phyloP scores from a whole-genome alignment of 2,113 vertebrate species.

The Nannospalax galili region DNA sequence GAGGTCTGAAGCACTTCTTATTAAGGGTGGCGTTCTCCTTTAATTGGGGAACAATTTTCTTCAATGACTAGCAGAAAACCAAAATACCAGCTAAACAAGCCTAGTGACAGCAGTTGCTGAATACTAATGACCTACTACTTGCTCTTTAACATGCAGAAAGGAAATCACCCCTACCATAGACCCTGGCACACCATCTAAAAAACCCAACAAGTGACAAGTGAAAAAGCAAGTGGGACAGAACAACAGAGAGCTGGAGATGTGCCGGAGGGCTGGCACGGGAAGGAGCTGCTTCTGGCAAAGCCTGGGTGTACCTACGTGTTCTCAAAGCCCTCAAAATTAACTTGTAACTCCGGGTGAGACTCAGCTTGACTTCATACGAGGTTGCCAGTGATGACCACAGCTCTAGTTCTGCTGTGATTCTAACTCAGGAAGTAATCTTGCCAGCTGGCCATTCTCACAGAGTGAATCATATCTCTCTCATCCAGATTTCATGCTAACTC shows the following conservation, averaged over 20 bases:
- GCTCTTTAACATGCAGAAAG: conserved; percentile 18
- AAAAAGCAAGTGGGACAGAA: conserved; percentile 7
- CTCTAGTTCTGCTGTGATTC: conserved; percentile 83
- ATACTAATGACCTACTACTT: background rate
- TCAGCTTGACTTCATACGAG: conserved; percentile 77
- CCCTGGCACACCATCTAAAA: conserved; percentile 23
- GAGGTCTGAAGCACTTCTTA: background rate
- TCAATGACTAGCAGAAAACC: background rate
- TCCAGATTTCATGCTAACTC: conserved; percentile 92
- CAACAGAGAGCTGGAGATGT: conserved; percentile 9
- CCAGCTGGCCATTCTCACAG: conserved; percentile 89
- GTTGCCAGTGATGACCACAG: conserved; percentile 84
- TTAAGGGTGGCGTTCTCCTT: background rate
- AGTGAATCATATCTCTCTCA: conserved; percentile 93
- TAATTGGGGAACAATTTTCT: background rate
- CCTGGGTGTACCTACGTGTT: conserved; percentile 3
- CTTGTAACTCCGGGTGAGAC: conserved; percentile 80
- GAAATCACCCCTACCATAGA: background rate
- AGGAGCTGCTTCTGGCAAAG: conserved; percentile 45
- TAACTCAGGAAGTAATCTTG: conserved; percentile 86
- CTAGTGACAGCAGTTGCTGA: background rate
- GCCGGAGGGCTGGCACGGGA: conserved; percentile 43
- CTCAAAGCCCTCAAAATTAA: conserved; percentile 54
- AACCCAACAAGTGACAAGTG: conserved; percentile 5
- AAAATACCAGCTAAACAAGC: background rate